A percentile compares a stretch with the other conserved stretches of the same genome.
Evolutionary conservation across 2,113 vertebrate species (phyloP).

Genomic region (Apodemus speciosus): DNA sequence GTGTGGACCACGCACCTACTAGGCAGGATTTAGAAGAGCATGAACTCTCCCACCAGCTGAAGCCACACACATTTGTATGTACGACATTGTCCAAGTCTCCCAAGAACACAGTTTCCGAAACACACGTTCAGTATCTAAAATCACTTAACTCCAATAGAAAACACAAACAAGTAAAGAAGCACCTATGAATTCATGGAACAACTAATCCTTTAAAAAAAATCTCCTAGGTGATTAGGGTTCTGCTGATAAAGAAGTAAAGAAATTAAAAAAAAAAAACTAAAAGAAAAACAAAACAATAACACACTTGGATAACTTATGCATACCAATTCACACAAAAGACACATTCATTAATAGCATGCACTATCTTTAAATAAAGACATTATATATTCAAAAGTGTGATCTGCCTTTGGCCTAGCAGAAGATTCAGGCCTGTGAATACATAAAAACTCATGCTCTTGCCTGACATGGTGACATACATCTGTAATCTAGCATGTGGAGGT

Average conservation of each 20-base stretch:
- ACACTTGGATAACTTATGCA: background rate
- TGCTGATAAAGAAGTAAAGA: background rate
- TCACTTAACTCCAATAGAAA: slow-evolving; percentile 29
- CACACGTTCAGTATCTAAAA: slow-evolving; percentile 45
- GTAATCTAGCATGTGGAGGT: background rate
- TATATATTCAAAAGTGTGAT: slow-evolving; percentile 17
- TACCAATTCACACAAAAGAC: background rate
- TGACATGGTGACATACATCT: background rate
- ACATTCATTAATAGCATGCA: background rate
- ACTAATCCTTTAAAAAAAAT: slow-evolving; percentile 36
- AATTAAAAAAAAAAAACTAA: background rate
- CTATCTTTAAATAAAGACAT: background rate
- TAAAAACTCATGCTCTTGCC: background rate
- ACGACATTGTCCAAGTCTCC: background rate
- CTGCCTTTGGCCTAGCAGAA: background rate
- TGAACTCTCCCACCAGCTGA: background rate
- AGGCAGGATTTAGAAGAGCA: background rate
- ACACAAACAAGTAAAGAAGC: background rate
- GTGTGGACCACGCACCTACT: background rate
- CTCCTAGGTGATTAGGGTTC: background rate
- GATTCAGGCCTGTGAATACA: background rate
- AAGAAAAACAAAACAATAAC: background rate
- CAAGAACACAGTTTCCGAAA: slow-evolving; percentile 54
- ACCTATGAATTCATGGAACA: background rate
- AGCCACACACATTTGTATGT: background rate